Evolutionary conservation across 2,113 vertebrate species (phyloP), one percentile per base, ranked within the genome.

Genomic region (Oplegnathus fasciatus): DNA sequence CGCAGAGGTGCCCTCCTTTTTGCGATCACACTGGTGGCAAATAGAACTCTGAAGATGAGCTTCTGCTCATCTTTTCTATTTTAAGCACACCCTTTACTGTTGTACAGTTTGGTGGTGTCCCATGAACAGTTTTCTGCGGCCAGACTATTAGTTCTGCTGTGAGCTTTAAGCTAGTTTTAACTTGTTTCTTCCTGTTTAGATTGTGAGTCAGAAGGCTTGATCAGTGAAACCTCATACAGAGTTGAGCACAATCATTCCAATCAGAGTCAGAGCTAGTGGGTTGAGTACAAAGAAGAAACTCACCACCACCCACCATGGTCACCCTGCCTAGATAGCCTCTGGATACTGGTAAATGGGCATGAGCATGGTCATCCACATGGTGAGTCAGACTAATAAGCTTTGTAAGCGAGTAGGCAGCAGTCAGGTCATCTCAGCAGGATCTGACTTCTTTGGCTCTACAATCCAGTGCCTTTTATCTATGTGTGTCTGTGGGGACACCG

Each of bases 321-420:
- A 32, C 82, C 83, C 83, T 58, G 81, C 78, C 54, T 60, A 30
- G 34, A 61, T 44, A 48, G 73, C 82, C 80, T 87, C 44, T 90
- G 82, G 87, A 87, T 87, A 24, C 82, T 61, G 88, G 74, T 77
- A 88, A 87, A 89, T 90, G 84, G 86, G 75, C 73, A 61, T 75
- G 73, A 85, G 88, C 13, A 15, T 44, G 70, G 71, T 82, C 84
- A 78, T 85, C 78, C 80, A 64, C 82, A 50, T n/a, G 24, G 84
- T 82, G 86, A 91, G 77, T 87, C 88, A 74, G 65, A 62, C 87
- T 81, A 84, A 89, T 84, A 87, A 76, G 76, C 86, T 88, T 86
- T 81, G 69, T 44, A 70, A 88, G 88, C 74, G 68, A 84, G 75
- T 55, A 82, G 86, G 85, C 89, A 87, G 90, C 73, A 77, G 82